Conservation (phyloP, 2,797 vertebrate genomes). For the Taeniopygia guttata region DNA sequence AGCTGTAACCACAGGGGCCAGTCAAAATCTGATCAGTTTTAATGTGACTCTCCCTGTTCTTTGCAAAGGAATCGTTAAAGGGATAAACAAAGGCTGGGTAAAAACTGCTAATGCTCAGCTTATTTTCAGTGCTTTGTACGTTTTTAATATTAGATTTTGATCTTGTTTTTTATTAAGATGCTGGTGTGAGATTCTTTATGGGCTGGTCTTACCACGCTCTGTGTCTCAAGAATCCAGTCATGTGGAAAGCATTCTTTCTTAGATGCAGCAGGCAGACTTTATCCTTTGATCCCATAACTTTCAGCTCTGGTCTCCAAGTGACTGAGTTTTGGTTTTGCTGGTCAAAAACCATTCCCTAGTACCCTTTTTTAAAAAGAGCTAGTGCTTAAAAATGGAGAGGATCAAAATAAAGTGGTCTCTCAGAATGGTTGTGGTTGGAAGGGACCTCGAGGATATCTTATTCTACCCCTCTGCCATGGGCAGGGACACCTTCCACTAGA, state of each 20-base stretch:
- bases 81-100: background rate
- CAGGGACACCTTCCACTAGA: background rate
- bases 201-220: background rate
- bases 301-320: background rate
- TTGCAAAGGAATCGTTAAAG: background rate
- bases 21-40: fast-evolving
- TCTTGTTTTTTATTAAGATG: background rate
- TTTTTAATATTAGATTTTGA: background rate
- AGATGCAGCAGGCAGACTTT: background rate
- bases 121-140: background rate
- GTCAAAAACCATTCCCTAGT: background rate
- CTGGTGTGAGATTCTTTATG: background rate
- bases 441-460: background rate
- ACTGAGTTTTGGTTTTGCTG: background rate
- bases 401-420: background rate
- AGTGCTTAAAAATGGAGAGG: background rate
- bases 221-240: background rate
- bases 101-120: background rate
- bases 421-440: background rate
- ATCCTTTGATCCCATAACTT: background rate
- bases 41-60: background rate
- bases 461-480: background rate
- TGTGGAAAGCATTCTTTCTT: background rate
- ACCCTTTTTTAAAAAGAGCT: background rate
- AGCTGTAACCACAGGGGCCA: background rate